These are phyloP conservation scores for Falco concolor DNA, from an alignment of 2,797 vertebrate genomes.

Conservation along the genomic window DNA sequence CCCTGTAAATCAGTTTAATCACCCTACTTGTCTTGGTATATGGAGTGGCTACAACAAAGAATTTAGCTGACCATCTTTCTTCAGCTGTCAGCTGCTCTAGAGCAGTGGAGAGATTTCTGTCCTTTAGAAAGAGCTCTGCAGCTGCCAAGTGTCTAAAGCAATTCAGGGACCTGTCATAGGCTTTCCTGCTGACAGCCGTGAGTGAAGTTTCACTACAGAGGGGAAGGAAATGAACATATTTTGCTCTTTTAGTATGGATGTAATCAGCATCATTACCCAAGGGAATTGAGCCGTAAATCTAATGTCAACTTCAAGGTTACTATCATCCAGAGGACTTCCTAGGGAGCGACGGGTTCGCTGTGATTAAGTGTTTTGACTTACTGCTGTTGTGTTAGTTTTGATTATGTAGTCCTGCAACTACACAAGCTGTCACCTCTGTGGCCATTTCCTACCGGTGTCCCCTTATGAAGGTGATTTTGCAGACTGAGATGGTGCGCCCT, in stretches of 20 bases:
- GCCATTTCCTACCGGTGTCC: background rate
- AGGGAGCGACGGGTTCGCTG: background rate
- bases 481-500: background rate
- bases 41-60: background rate
- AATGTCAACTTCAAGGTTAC: slow-evolving; percentile 43
- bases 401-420: background rate
- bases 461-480: background rate
- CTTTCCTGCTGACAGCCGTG: background rate
- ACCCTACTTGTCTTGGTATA: background rate
- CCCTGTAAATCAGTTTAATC: slow-evolving; percentile 16
- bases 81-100: slow-evolving; percentile 1
- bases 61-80: slow-evolving; percentile 40
- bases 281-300: slow-evolving; percentile 60
- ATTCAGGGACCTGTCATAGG: slow-evolving; percentile 1
- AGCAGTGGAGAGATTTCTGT: background rate
- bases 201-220: background rate
- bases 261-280: slow-evolving; percentile 52
- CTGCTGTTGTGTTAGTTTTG: background rate
- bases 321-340: background rate
- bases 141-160: background rate
- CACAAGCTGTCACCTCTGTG: background rate
- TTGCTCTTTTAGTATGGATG: slow-evolving; percentile 18
- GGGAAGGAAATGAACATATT: slow-evolving; percentile 12
- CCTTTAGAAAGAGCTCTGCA: slow-evolving; percentile 10
- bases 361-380: background rate